These are phyloP conservation scores for Tipula lateralis DNA, from an alignment of 2,888 invertebrate genomes.

Conservation along the genomic window DNA sequence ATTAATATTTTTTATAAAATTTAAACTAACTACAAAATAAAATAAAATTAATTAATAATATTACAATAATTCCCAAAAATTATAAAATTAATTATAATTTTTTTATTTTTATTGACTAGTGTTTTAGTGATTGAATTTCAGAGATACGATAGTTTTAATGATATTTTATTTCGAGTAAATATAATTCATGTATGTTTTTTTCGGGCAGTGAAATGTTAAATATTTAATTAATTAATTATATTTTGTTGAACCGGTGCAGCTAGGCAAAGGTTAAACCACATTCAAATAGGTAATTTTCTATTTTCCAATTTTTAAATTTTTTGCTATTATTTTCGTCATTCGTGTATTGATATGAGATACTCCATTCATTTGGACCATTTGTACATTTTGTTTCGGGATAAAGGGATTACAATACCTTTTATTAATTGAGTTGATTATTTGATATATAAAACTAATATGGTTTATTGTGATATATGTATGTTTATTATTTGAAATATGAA, in stretches of 20 bases:
- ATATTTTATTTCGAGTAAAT: background rate
- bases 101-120: constrained; percentile 9
- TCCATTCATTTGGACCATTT: background rate
- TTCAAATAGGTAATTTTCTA: background rate
- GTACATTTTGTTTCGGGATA: background rate
- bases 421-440: background rate
- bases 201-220: background rate
- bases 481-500: background rate
- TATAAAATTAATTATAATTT: background rate
- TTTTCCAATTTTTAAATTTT: background rate
- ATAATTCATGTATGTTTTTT: background rate
- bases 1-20: background rate
- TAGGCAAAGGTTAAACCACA: background rate
- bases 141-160: background rate
- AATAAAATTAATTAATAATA: background rate
- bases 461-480: constrained; percentile 2
- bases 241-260: background rate
- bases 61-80: background rate
- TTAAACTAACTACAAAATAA: background rate
- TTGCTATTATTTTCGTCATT: background rate
- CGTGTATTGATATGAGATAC: background rate
- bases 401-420: background rate
- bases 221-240: too few relatives aligned
- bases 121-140: constrained; percentile 7
- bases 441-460: background rate